Conservation (phyloP, 2,113 vertebrate species). For the Paramormyrops kingsleyae region DNA sequence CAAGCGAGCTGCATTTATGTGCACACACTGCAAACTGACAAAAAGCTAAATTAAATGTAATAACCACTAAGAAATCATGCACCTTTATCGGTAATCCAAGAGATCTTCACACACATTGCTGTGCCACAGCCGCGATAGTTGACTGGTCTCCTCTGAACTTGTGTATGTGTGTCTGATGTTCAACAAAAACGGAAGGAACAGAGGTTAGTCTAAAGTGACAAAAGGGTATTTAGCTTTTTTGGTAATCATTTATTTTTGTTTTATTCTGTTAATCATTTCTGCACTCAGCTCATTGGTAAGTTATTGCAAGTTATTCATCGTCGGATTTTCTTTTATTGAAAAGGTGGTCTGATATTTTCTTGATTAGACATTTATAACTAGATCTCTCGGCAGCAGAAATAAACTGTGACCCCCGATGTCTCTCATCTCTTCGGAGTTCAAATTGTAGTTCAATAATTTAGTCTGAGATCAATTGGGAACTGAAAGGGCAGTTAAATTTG, state of each 20-base stretch:
- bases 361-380: background rate
- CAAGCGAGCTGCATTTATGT: background rate
- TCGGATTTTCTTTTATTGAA: background rate
- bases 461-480: background rate
- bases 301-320: background rate
- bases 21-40: background rate
- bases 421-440: background rate
- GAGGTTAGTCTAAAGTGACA: background rate
- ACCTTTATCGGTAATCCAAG: background rate
- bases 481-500: background rate
- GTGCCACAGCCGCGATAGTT: background rate
- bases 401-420: background rate
- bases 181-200: background rate
- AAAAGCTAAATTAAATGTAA: background rate
- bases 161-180: background rate
- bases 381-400: background rate
- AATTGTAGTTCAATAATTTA: background rate
- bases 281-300: background rate
- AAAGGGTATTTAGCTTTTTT: background rate
- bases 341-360: background rate
- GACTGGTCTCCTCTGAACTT: background rate
- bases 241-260: background rate
- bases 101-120: background rate
- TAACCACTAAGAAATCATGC: too few relatives aligned
- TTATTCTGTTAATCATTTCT: background rate